Percentiles rank a stretch among this genome's conserved stretches.
These are phyloP conservation scores for Podargus strigoides DNA, from an alignment of 2,797 vertebrate species.

Conservation along the genomic window DNA sequence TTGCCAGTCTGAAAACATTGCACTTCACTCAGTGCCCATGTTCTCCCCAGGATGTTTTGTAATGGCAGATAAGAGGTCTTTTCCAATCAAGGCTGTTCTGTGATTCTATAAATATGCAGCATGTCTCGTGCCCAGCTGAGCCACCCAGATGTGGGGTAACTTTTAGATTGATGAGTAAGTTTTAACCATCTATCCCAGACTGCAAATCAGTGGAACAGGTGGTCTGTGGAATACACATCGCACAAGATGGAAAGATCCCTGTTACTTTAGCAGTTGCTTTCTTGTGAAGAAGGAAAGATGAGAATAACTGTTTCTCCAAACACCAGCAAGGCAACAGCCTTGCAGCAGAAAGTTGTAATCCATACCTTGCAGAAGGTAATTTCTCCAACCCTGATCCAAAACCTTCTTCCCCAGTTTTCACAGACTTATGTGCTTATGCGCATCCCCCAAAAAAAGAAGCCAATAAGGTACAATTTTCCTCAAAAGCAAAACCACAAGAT, in stretches of 20 bases:
- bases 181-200: background rate
- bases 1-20: fast-evolving
- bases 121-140: background rate
- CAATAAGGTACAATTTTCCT: background rate
- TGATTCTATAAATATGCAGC: no score
- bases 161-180: background rate
- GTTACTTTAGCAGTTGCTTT: background rate
- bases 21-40: background rate
- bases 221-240: background rate
- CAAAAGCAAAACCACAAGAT: background rate
- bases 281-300: background rate
- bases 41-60: background rate
- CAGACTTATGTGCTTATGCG: background rate
- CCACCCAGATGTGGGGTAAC: background rate
- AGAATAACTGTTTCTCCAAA: background rate
- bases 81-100: no score
- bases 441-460: background rate
- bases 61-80: background rate
- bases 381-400: background rate
- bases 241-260: background rate
- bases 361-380: background rate
- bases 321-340: background rate
- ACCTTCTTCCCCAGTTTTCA: background rate
- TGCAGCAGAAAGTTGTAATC: background rate
- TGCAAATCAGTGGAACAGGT: background rate